Percentiles rank a stretch among this genome's conserved stretches.
phyloP scores from a whole-genome alignment of 2,797 vertebrate species.

The Alosa sapidissima region DNA sequence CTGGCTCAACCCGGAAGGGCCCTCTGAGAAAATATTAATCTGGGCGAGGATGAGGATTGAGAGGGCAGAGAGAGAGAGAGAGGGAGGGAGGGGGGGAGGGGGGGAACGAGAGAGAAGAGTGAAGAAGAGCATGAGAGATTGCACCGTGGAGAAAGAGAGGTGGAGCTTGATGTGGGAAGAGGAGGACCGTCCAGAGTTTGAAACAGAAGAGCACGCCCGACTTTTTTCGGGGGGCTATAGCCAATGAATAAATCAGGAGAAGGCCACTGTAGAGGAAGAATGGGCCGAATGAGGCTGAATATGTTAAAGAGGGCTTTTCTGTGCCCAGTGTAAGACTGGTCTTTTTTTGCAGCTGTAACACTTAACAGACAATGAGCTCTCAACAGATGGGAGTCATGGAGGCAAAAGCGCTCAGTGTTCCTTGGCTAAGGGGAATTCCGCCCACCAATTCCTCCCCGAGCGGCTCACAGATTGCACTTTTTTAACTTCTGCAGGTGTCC shows the following conservation, averaged over 20 bases:
- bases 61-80: slow-evolving; percentile 64
- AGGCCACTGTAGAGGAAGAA: slow-evolving; percentile 76
- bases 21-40: slow-evolving; percentile 82
- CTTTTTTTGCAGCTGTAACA: slow-evolving; percentile 81
- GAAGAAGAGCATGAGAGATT: slow-evolving; percentile 20
- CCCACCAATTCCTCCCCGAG: slow-evolving; percentile 53
- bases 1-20: slow-evolving; percentile 76
- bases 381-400: slow-evolving; percentile 93
- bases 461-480: slow-evolving; percentile 78
- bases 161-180: slow-evolving; percentile 66
- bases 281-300: slow-evolving; percentile 79
- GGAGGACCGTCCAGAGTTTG: slow-evolving; percentile 74
- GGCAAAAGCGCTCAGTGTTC: slow-evolving; percentile 83
- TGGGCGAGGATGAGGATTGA: slow-evolving; percentile 79
- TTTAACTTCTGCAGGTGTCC: slow-evolving; percentile 85
- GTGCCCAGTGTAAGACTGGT: slow-evolving; percentile 74
- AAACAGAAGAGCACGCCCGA: slow-evolving; percentile 48
- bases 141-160: slow-evolving; percentile 30
- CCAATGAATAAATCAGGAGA: slow-evolving; percentile 98
- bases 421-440: slow-evolving; percentile 72
- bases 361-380: slow-evolving; percentile 87
- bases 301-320: slow-evolving; percentile 85
- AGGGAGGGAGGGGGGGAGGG: slow-evolving; percentile 7
- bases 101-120: not conserved
- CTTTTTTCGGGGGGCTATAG: slow-evolving; percentile 79